A percentile compares a stretch with the other conserved stretches of the same genome.
These are phyloP conservation scores for Naja naja DNA, from an alignment of 2,113 vertebrate species.

Conservation along the genomic window DNA sequence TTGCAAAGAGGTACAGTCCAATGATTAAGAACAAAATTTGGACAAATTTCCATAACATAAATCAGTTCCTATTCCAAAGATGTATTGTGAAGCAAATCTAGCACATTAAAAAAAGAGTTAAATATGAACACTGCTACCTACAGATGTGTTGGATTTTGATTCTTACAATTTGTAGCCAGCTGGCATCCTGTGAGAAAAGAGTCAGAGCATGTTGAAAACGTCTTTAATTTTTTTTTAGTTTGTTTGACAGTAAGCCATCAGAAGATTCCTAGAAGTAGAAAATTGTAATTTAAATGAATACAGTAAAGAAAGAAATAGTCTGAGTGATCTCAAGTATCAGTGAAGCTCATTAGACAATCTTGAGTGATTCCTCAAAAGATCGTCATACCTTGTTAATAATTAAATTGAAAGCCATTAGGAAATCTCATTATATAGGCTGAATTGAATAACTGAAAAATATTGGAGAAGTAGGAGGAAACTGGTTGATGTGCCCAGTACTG, in stretches of 20 bases:
- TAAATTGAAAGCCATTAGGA: not conserved
- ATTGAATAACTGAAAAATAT: not conserved
- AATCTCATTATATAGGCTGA: not conserved
- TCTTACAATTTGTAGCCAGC: not conserved
- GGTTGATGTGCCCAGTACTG: not conserved
- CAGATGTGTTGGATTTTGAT: not conserved
- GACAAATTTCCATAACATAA: not conserved
- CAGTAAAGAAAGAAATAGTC: not conserved
- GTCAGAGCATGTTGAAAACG: not conserved
- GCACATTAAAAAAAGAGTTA: not conserved
- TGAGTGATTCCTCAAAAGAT: not conserved
- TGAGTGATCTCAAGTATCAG: not conserved
- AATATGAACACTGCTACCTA: not conserved
- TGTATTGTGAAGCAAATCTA: not conserved
- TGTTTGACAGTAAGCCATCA: not conserved
- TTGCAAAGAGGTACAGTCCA: not conserved
- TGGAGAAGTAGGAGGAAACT: not conserved
- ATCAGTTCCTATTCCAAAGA: not conserved
- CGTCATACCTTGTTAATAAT: not conserved
- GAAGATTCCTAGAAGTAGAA: not conserved
- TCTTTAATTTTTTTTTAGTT: not conserved
- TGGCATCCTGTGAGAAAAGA: not conserved
- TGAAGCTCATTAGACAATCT: not conserved
- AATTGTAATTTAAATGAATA: not conserved
- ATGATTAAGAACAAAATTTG: slow-evolving; percentile 23